These are phyloP conservation scores for Habroteleia sp. DNA, from an alignment of 2,888 invertebrate species.

Conservation along the genomic window DNA sequence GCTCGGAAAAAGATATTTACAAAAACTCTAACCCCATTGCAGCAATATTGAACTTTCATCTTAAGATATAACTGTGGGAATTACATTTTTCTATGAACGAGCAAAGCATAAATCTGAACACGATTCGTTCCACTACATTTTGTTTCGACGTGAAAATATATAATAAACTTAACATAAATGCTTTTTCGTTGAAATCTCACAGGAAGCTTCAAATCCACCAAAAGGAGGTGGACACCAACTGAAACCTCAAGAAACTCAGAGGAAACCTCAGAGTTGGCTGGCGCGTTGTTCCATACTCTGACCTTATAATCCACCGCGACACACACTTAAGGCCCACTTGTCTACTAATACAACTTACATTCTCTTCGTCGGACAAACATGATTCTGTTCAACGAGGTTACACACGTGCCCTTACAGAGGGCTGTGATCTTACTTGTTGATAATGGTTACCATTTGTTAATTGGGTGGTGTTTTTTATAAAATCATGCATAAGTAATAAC, in stretches of 20 bases:
- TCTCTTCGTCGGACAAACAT: constrained; percentile 74
- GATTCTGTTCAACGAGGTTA: constrained; percentile 72
- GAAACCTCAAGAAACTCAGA: constrained; percentile 88
- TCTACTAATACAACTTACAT: constrained; percentile 75
- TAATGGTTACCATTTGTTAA: constrained; percentile 68
- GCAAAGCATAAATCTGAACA: too few relatives aligned
- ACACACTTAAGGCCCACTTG: constrained; percentile 71
- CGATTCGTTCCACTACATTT: too few relatives aligned
- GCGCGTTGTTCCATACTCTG: constrained; percentile 94
- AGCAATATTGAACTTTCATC: too few relatives aligned
- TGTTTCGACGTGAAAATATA: too few relatives aligned
- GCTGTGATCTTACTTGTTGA: constrained; percentile 75
- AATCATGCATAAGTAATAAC: constrained; percentile 67
- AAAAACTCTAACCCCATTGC: too few relatives aligned
- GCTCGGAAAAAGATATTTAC: too few relatives aligned
- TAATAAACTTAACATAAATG: constrained; percentile 1
- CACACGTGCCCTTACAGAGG: constrained; percentile 66
- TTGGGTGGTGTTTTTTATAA: constrained; percentile 71
- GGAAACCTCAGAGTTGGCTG: constrained; percentile 92
- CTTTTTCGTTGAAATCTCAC: constrained; percentile 53
- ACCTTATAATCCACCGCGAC: constrained; percentile 82
- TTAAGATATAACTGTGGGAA: too few relatives aligned
- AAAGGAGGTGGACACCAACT: constrained; percentile 90
- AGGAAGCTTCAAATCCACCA: constrained; percentile 95
- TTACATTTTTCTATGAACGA: too few relatives aligned